These are phyloP conservation scores for Hypsopygia costalis DNA, from an alignment of 2,888 invertebrate genomes.

Conservation along the genomic window DNA sequence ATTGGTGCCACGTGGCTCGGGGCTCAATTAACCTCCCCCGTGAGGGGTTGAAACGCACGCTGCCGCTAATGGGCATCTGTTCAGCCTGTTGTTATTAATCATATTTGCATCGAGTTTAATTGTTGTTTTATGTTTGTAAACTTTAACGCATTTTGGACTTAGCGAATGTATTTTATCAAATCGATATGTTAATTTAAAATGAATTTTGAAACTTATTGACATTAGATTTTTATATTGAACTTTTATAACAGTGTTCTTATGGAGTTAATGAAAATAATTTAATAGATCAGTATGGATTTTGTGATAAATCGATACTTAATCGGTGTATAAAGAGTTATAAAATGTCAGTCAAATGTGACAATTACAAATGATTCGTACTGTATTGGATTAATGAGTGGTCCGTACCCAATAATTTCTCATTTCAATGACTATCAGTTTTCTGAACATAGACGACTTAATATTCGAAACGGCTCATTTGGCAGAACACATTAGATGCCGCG, in stretches of 20 bases:
- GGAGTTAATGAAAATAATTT: too few species aligned
- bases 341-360: too few species aligned
- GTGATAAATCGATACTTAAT: too few species aligned
- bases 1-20: constrained; percentile 70
- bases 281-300: too few species aligned
- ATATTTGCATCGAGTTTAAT: constrained; percentile 20
- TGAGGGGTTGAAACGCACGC: constrained; percentile 50
- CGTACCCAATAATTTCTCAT: constrained; percentile 16
- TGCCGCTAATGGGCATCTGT: constrained; percentile 47
- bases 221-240: too few species aligned
- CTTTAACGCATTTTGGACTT: not conserved
- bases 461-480: constrained; percentile 72
- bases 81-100: constrained; percentile 41
- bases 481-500: constrained; percentile 63
- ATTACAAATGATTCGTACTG: not conserved
- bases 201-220: too few species aligned
- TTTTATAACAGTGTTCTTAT: too few species aligned
- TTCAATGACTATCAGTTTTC: constrained; percentile 39
- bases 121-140: not conserved
- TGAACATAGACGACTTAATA: constrained; percentile 44
- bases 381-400: constrained; percentile 9
- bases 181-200: not conserved
- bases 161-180: not conserved
- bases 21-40: constrained; percentile 62
- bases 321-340: too few species aligned